These are phyloP conservation scores for Andrena trimmerana DNA, from an alignment of 2,888 invertebrate species.

Conservation along the genomic window DNA sequence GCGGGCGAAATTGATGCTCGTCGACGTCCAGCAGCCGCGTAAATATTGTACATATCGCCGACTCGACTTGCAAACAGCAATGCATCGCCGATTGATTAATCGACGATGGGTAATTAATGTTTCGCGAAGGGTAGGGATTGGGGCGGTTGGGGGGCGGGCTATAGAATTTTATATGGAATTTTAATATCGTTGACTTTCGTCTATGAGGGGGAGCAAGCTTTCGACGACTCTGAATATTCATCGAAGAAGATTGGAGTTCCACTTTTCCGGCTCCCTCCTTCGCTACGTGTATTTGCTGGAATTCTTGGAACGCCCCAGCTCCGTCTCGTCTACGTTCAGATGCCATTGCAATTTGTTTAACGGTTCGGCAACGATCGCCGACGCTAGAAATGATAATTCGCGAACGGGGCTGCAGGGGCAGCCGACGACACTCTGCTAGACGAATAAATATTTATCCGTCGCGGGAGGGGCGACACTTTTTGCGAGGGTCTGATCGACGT, in stretches of 20 bases:
- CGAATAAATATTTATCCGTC: constrained; percentile 18
- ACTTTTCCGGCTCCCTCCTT: constrained; percentile 23
- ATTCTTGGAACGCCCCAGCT: constrained; percentile 17
- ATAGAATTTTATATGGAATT: constrained; percentile 29
- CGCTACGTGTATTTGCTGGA: constrained; percentile 10
- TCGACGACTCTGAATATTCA: constrained; percentile 36
- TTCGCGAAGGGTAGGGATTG: neutral
- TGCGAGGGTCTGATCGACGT: neutral
- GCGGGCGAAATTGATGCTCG: constrained; percentile 37
- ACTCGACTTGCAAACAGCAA: constrained; percentile 40
- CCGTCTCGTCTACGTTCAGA: neutral
- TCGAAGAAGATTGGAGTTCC: constrained; percentile 35
- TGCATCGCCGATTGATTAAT: constrained; percentile 40
- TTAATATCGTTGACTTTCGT: constrained; percentile 39
- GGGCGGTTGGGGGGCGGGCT: neutral
- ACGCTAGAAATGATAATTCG: constrained; percentile 11
- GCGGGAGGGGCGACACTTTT: neutral
- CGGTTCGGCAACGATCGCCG: constrained; percentile 31
- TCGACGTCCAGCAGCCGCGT: constrained; percentile 25
- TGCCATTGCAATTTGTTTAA: constrained; percentile 40
- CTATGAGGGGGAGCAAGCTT: neutral
- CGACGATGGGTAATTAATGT: constrained; percentile 34
- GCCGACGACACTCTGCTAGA: neutral
- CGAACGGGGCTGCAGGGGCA: neutral
- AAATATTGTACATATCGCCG: constrained; percentile 53